phyloP scores from a whole-genome alignment of 2,888 invertebrate genomes.

The Drosophila niveifrons region DNA sequence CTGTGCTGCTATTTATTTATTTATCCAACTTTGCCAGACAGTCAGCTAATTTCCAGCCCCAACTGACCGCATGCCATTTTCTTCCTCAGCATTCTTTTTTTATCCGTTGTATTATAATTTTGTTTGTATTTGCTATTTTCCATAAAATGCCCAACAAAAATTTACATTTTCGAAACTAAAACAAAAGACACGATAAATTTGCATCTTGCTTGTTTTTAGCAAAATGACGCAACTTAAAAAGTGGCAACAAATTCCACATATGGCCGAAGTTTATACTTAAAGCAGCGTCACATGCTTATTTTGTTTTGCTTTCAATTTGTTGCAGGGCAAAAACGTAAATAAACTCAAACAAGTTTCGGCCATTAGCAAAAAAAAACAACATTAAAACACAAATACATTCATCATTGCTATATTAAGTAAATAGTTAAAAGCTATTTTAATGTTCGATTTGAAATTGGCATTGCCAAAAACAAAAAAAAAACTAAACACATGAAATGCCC shows the following conservation, averaged over 20 bases:
- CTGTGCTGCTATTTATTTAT: constrained; percentile 39
- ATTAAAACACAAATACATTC: constrained; percentile 5
- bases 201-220: constrained; percentile 46
- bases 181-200: constrained; percentile 47
- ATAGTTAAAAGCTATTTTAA: constrained; percentile 7
- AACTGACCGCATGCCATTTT: constrained; percentile 50
- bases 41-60: constrained; percentile 40
- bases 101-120: constrained; percentile 14
- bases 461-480: background rate
- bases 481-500: background rate
- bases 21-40: constrained; percentile 29
- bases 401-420: constrained; percentile 18
- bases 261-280: constrained; percentile 40
- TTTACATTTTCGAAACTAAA: constrained; percentile 46
- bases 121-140: constrained; percentile 13
- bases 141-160: constrained; percentile 36
- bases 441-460: background rate
- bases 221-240: constrained; percentile 57
- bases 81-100: constrained; percentile 2
- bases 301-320: constrained; percentile 18
- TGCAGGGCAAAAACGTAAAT: constrained; percentile 26
- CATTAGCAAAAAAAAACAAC: constrained; percentile 21
- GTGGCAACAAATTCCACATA: constrained; percentile 45
- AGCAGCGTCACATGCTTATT: constrained; percentile 34
- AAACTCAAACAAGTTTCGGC: constrained; percentile 33